Conservation (phyloP, 2,797 vertebrate genomes). For the Urosaurus nigricauda region DNA sequence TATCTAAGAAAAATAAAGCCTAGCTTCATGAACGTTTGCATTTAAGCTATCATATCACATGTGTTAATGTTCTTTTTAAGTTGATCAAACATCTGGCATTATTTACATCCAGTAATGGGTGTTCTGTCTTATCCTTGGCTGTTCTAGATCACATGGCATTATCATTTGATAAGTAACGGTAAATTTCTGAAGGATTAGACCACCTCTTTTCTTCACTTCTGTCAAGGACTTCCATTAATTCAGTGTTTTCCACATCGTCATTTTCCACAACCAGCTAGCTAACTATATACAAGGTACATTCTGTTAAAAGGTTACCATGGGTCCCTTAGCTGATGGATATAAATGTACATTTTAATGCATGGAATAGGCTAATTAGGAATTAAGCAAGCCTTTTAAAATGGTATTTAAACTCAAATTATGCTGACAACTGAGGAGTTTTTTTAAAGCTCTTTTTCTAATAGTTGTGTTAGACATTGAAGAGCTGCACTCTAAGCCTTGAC, state of each 20-base stretch:
- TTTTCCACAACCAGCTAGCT: constrained; percentile 47
- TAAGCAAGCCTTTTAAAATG: constrained; percentile 70
- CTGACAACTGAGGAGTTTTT: constrained; percentile 69
- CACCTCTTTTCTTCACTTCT: constrained; percentile 32
- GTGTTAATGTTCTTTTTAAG: neutral
- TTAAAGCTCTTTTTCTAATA: constrained; percentile 71
- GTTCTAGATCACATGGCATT: neutral
- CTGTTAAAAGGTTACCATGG: constrained; percentile 60
- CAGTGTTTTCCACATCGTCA: constrained; percentile 32
- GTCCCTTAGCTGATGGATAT: constrained; percentile 58
- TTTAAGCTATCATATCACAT: fast-evolving
- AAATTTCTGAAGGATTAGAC: neutral
- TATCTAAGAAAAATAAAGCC: constrained; percentile 6
- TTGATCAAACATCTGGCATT: neutral
- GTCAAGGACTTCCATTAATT: constrained; percentile 49
- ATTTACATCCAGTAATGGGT: neutral
- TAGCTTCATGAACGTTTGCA: neutral
- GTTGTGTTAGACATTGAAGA: constrained; percentile 71
- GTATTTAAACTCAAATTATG: constrained; percentile 76
- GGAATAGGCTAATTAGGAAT: constrained; percentile 71
- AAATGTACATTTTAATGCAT: constrained; percentile 67
- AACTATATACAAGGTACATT: constrained; percentile 43
- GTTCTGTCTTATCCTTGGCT: neutral
- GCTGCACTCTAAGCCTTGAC: constrained; percentile 71
- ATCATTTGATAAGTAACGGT: neutral